A percentile compares a stretch with the other conserved stretches of the same genome.
phyloP scores from a whole-genome alignment of 1,140 invertebrate species.

The Cotesia vestalis region DNA sequence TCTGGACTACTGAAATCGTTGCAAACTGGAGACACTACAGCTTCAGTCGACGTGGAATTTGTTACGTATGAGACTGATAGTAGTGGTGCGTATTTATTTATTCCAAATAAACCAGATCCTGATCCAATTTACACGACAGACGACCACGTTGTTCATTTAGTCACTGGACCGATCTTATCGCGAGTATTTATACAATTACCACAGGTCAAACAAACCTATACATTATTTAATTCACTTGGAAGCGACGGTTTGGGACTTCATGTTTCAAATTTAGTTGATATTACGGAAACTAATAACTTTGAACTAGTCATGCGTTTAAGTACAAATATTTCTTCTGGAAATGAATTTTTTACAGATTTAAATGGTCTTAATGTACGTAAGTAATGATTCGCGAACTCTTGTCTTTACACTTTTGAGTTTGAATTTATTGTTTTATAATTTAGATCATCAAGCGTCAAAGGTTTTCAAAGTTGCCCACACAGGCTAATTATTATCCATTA shows the following conservation, averaged over 20 bases:
- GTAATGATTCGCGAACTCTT: no score
- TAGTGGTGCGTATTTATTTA: constrained; percentile 96
- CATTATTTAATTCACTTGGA: constrained; percentile 74
- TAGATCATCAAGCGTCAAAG: constrained; percentile 87
- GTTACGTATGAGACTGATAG: constrained; percentile 79
- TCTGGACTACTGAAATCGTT: constrained; percentile 74
- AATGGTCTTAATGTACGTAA: constrained; percentile 69
- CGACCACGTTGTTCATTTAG: constrained; percentile 68
- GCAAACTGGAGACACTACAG: constrained; percentile 63
- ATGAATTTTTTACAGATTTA: constrained; percentile 71
- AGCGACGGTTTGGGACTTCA: constrained; percentile 75
- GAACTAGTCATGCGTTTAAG: constrained; percentile 89
- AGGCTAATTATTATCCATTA: constrained; percentile 97
- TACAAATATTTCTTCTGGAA: constrained; percentile 77
- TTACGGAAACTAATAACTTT: constrained; percentile 79
- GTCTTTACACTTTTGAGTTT: neutral
- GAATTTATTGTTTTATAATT: neutral
- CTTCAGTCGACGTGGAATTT: constrained; percentile 76
- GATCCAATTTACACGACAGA: constrained; percentile 51
- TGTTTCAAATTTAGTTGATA: constrained; percentile 81
- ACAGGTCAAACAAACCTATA: constrained; percentile 76
- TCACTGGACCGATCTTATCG: constrained; percentile 76
- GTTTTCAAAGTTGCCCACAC: constrained; percentile 88
- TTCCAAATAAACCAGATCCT: constrained; percentile 79
- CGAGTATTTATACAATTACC: constrained; percentile 76